Conservation (phyloP, 1,140 invertebrate genomes). For the Drosophila persimilis region DNA sequence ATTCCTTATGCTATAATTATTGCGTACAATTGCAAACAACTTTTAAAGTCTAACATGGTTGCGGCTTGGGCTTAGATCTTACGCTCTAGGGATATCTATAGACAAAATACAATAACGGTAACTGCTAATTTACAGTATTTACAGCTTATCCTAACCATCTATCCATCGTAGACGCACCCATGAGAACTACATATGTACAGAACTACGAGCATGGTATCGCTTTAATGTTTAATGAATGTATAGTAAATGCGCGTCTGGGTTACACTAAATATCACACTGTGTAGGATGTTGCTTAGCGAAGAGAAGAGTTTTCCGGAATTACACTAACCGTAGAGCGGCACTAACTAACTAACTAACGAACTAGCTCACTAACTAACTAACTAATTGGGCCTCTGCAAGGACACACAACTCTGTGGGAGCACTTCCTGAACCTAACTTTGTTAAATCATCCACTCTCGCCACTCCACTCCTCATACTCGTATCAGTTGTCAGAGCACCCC, state of each 20-base stretch:
- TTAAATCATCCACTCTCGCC: too few species aligned
- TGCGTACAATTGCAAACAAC: conserved; percentile 62
- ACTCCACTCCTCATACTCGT: background rate
- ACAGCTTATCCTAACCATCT: conserved; percentile 56
- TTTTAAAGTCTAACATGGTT: conserved; percentile 55
- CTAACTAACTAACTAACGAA: background rate
- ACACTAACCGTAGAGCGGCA: conserved; percentile 42
- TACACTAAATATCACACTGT: conserved; percentile 83
- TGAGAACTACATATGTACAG: conserved; percentile 60
- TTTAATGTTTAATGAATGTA: conserved; percentile 15
- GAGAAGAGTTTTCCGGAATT: conserved; percentile 51
- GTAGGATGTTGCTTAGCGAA: conserved; percentile 80
- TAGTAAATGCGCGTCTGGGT: conserved; percentile 62
- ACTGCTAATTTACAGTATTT: conserved; percentile 75
- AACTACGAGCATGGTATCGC: background rate
- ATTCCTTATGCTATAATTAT: conserved; percentile 18
- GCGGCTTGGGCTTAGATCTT: conserved; percentile 26
- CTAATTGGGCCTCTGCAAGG: too few species aligned
- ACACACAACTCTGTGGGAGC: too few species aligned
- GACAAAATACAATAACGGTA: conserved; percentile 79
- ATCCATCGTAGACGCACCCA: conserved; percentile 19
- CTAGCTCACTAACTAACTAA: too few species aligned
- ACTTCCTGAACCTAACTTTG: too few species aligned
- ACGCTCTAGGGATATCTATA: conserved; percentile 30
- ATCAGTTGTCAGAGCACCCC: background rate